Percentiles rank a stretch among this genome's conserved stretches.
phyloP scores from a whole-genome alignment of 2,888 invertebrate species.

The Tenthredo livida region DNA sequence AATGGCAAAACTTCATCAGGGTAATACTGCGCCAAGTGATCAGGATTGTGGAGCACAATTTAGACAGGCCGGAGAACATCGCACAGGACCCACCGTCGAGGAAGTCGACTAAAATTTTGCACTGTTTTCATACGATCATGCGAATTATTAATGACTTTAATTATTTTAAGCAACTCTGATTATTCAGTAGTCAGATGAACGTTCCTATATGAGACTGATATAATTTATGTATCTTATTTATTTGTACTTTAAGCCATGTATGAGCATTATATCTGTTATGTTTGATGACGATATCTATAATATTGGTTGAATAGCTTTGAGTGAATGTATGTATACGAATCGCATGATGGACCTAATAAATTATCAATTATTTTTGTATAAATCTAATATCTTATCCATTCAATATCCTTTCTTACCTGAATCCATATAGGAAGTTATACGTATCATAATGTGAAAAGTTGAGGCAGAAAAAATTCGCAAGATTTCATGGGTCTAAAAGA shows the following conservation, averaged over 20 bases:
- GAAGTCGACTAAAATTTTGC: slow-evolving; percentile 83
- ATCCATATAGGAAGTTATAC: not conserved
- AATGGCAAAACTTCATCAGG: slow-evolving; percentile 82
- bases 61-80: slow-evolving; percentile 73
- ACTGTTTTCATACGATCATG: not conserved
- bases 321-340: slow-evolving; percentile 25
- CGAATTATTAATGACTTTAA: not conserved
- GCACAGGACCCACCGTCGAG: slow-evolving; percentile 84
- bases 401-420: not conserved
- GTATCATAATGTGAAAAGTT: not conserved
- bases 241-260: slow-evolving; percentile 4
- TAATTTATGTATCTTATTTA: not conserved
- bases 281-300: not conserved
- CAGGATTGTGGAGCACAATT: slow-evolving; percentile 71
- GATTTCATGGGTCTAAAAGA: not conserved
- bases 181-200: not conserved
- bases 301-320: slow-evolving; percentile 11
- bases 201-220: slow-evolving; percentile 35
- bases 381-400: not conserved
- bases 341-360: not conserved
- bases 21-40: slow-evolving; percentile 66
- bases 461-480: not conserved
- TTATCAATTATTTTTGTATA: not conserved
- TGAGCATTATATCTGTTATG: not conserved
- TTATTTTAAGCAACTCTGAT: not conserved